Percentiles rank a stretch among this genome's conserved stretches.
These are phyloP conservation scores for Dallia pectoralis DNA, from an alignment of 2,797 vertebrate species.

Conservation along the genomic window DNA sequence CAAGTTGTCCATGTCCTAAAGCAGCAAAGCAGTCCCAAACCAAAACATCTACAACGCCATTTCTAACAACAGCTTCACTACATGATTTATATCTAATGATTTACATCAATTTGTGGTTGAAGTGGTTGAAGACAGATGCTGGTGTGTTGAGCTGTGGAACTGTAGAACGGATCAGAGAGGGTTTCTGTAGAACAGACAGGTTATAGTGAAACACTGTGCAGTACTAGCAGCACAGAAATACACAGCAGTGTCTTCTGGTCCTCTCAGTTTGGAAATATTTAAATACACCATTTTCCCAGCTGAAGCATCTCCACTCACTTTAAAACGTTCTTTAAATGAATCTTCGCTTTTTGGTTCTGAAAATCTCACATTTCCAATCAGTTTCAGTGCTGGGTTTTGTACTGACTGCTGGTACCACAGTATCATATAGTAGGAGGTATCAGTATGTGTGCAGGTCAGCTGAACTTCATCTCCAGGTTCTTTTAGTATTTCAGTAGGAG, in stretches of 20 bases:
- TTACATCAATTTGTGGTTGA: neutral
- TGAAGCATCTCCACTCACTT: constrained; percentile 2
- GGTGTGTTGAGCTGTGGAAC: neutral
- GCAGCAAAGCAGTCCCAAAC: too few species aligned
- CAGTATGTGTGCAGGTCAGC: constrained; percentile 39
- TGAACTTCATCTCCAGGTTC: constrained; percentile 15
- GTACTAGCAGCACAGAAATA: constrained; percentile 45
- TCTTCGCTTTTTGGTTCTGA: neutral
- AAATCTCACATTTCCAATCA: constrained; percentile 31
- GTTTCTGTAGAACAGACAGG: constrained; percentile 35
- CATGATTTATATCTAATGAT: too few species aligned
- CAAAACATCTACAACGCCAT: too few species aligned
- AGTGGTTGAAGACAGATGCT: neutral
- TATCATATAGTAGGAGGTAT: constrained; percentile 27
- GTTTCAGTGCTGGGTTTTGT: constrained; percentile 23
- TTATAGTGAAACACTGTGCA: constrained; percentile 29
- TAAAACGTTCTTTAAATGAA: neutral
- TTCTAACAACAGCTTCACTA: too few species aligned
- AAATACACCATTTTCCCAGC: neutral
- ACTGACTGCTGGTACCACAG: constrained; percentile 42
- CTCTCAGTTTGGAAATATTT: neutral
- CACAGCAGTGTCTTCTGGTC: too few species aligned
- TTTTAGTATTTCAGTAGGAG: constrained; percentile 9
- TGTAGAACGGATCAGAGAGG: neutral
- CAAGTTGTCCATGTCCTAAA: too few species aligned